phyloP scores from a whole-genome alignment of 2,113 vertebrate genomes.

The Tringa solitaria region DNA sequence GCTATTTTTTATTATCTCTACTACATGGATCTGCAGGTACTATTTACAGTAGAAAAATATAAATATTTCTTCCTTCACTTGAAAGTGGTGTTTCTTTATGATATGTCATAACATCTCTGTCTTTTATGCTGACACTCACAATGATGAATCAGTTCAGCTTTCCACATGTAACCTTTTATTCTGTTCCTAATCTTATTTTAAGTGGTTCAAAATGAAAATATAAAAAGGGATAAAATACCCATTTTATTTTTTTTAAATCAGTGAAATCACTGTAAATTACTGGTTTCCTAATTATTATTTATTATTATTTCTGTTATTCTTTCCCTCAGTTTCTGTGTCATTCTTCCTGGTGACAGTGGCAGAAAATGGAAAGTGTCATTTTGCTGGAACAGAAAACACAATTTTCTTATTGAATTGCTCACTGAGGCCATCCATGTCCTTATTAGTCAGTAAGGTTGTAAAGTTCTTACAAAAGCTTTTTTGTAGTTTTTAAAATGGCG shows the following conservation, averaged over 20 bases:
- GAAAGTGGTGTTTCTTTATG: neutral
- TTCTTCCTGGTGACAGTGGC: neutral
- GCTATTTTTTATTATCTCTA: neutral
- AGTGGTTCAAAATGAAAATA: neutral
- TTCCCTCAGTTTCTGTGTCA: neutral
- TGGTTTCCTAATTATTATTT: accelerated
- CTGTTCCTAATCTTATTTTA: neutral
- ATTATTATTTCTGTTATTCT: neutral
- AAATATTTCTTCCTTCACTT: neutral
- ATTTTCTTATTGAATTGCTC: slow-evolving; percentile 5
- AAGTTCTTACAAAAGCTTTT: neutral
- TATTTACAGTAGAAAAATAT: neutral
- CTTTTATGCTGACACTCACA: neutral
- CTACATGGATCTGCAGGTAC: neutral
- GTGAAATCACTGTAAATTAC: neutral
- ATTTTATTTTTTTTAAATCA: neutral
- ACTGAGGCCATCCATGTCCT: neutral
- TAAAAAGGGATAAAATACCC: neutral
- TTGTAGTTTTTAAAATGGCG: neutral
- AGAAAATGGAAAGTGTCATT: slow-evolving; percentile 22
- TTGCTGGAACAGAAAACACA: neutral
- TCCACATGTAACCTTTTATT: neutral
- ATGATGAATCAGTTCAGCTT: neutral
- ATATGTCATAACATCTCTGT: neutral
- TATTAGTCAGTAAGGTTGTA: neutral